Conservation (phyloP, 2,113 vertebrate genomes). For the Sturnus vulgaris region DNA sequence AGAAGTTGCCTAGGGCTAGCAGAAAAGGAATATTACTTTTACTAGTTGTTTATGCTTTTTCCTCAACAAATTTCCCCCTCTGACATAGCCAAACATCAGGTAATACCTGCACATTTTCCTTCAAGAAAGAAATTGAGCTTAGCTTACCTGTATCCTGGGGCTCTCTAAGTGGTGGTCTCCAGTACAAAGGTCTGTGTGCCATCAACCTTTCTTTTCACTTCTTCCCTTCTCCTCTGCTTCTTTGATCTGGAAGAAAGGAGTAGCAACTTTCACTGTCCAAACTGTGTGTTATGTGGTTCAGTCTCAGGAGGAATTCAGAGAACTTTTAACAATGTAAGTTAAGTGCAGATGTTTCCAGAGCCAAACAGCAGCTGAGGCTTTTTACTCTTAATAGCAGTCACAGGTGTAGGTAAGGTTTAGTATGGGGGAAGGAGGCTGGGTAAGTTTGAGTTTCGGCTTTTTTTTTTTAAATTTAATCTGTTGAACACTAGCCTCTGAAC, state of each 20-base stretch:
- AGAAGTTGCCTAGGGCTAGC: neutral
- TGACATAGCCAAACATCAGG: neutral
- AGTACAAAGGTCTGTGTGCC: neutral
- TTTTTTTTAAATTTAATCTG: fast-evolving
- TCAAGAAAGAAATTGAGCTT: neutral
- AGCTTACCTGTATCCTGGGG: neutral
- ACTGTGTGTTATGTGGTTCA: fast-evolving
- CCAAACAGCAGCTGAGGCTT: neutral
- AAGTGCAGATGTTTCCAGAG: neutral
- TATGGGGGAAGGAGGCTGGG: neutral
- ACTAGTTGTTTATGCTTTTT: neutral
- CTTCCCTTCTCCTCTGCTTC: neutral
- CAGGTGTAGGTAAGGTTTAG: neutral
- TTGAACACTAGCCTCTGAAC: neutral
- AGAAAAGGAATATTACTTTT: neutral
- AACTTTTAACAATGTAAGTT: neutral
- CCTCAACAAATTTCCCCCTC: neutral
- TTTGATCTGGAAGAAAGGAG: neutral
- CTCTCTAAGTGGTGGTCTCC: neutral
- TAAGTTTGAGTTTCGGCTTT: neutral
- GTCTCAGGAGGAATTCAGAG: neutral
- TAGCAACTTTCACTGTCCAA: neutral
- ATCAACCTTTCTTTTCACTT: neutral
- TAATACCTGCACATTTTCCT: neutral
- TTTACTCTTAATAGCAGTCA: neutral